Evolutionary conservation across 2,113 vertebrate genomes (phyloP), one percentile per base, ranked within the genome.

Genomic region (Tupaia chinensis): DNA sequence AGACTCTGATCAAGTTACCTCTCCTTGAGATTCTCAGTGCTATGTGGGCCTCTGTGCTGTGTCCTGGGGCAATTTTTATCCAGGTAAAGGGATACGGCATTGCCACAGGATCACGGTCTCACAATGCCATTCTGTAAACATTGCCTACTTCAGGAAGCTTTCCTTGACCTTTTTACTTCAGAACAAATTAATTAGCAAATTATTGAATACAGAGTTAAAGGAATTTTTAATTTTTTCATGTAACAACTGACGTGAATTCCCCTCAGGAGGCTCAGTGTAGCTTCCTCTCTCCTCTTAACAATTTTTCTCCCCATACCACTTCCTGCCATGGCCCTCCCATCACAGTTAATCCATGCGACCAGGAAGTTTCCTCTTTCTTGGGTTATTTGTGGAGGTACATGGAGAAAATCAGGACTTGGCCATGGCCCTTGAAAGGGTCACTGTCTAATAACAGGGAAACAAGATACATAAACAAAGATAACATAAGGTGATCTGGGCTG

Each of bases 1-100:
- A 84, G 65, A 94, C 29, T 94, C 78, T 88, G n/a, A 65, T 88
- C n/a, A 80, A 73, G 16, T 65, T 44, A 16, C 58, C 72, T 72
- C n/a, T 81, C 27, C 9, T 4, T 70, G 70, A 88, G 89, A 56
- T 84, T 87, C 56, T 65, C 17, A n/a, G 44, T 27, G 22, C 32
- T 84, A 3, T 32, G 60, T 16, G 76, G 29, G 16, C 15, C 16
- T 87, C 56, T 53, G 70, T 56, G 34, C 32, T 87, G 54, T 60
- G 56, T 58, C 20, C 69, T 53, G 32, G 72, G 14, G 14, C 22
- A 74, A 60, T 27, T 66, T 84, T 79, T 54, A 79, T 34, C 60
- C 72, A n/a, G 58, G 74, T 23, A 53, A 53, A 90, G 68, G 29
- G 25, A 61, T 29, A 79, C 2, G 22, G 58, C 20, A 53, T 79